Base-by-base conservation (phyloP, 2,113 vertebrate genomes). In the Bungarus multicinctus region DNA sequence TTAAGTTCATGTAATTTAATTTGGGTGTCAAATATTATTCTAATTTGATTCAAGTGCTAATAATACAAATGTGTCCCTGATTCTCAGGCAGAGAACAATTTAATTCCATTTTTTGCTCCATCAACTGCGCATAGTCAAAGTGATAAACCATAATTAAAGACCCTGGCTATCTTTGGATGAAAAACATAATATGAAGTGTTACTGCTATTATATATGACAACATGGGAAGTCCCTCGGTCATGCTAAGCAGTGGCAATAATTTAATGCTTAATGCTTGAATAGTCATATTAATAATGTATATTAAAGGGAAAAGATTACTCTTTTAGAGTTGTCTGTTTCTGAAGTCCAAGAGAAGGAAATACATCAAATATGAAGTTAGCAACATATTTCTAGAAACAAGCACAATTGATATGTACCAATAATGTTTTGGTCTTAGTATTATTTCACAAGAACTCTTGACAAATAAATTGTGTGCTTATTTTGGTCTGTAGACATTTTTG, bases 171-270 rank as follows among this genome's bases (percentile, higher is more conserved):
- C 39, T 88, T 90, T 58, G 69, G 54, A 0, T 92, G 34, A 93
- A 95, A 95, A 89, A 85, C 18, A 2, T 93, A 92, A 47, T 53
- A 64, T 74, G 64, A 95, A 95, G 92, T 92, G 3, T 10, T 94
- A 85, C 89, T 85, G 54, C 50, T 89, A 4, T 90, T 89, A 92
- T 30, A 23, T 18, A 23, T 0, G 34, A 55, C 52, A 88, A 94
- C 96, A 96, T 91, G 23, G 91, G 91, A 93, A 95, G 93, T 86
- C 81, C 95, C 94, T 89, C 50, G 93, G 47, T 89, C 27, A 22
- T 85, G 43, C 3, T 95, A 91, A 54, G 43, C 2, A 57, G 45
- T 94, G 86, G 92, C 90, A 91, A 92, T 60, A 89, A 54, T 93
- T 81, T 47, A 91, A 0, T 8, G 23, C 39, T 94, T 91, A 89